These are phyloP conservation scores for Montipora cactus DNA, from an alignment of 64 coral and sea anemone genomes.

Conservation along the genomic window DNA sequence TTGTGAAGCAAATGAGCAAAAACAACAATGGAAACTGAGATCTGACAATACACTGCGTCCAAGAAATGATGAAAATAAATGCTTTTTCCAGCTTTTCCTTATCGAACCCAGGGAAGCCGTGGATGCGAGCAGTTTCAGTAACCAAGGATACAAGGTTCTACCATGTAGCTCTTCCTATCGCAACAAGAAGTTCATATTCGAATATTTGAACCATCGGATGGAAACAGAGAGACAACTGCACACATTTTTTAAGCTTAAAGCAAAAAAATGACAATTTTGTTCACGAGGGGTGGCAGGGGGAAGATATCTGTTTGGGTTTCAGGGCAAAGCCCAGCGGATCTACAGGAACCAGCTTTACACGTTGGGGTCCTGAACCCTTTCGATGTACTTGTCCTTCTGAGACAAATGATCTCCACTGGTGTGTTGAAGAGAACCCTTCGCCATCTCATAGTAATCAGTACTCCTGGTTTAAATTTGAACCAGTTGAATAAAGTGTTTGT, in stretches of 20 bases:
- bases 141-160: background rate
- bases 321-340: too few relatives aligned
- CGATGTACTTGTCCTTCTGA: too few relatives aligned
- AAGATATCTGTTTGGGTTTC: too few relatives aligned
- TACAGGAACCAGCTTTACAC: too few relatives aligned
- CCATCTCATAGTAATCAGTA: too few relatives aligned
- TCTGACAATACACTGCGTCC: background rate
- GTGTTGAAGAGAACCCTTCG: too few relatives aligned
- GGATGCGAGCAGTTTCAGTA: background rate
- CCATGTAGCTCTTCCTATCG: background rate
- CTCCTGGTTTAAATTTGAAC: too few relatives aligned
- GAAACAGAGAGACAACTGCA: background rate
- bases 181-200: background rate
- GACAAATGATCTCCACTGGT: too few relatives aligned
- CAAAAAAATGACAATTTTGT: background rate
- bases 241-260: slow-evolving; percentile 1
- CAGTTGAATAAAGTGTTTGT: too few relatives aligned
- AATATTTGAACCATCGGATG: background rate
- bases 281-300: background rate
- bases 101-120: background rate
- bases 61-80: background rate
- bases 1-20: too few relatives aligned
- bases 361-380: too few relatives aligned
- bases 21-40: background rate
- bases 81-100: background rate